These are phyloP conservation scores for Acrocyrtus sp. DNA, from an alignment of 2,888 invertebrate species.

Conservation along the genomic window DNA sequence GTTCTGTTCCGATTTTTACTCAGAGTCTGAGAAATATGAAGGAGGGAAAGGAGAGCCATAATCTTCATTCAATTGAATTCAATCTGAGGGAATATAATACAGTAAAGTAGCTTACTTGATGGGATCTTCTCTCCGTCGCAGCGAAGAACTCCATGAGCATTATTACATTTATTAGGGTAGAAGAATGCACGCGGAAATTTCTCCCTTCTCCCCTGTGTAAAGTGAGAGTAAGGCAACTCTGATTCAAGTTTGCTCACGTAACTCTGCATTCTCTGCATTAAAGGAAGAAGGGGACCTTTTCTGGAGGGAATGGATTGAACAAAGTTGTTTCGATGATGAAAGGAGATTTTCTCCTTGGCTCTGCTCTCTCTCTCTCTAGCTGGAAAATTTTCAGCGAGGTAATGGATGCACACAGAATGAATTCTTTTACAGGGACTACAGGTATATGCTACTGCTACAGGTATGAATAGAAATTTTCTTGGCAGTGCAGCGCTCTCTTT, in stretches of 20 bases:
- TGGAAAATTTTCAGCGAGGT: neutral
- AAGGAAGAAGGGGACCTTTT: too few species aligned
- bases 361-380: neutral
- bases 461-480: neutral
- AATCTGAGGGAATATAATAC: too few species aligned
- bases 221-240: neutral
- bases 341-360: neutral
- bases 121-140: neutral
- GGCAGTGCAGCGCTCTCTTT: neutral
- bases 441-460: neutral
- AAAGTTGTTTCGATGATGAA: slow-evolving; percentile 2
- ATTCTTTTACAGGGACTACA: neutral
- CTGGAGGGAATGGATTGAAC: slow-evolving; percentile 2
- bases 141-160: too few species aligned
- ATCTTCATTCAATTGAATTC: neutral
- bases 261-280: neutral
- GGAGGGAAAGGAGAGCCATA: too few species aligned
- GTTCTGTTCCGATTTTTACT: too few species aligned
- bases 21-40: too few species aligned
- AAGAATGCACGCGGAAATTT: too few species aligned
- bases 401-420: neutral
- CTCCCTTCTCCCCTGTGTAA: too few species aligned
- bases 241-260: neutral
- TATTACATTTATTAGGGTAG: too few species aligned
- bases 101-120: neutral